Evolutionary conservation across 2,888 invertebrate genomes (phyloP).

Genomic region (Xestia ashworthii): DNA sequence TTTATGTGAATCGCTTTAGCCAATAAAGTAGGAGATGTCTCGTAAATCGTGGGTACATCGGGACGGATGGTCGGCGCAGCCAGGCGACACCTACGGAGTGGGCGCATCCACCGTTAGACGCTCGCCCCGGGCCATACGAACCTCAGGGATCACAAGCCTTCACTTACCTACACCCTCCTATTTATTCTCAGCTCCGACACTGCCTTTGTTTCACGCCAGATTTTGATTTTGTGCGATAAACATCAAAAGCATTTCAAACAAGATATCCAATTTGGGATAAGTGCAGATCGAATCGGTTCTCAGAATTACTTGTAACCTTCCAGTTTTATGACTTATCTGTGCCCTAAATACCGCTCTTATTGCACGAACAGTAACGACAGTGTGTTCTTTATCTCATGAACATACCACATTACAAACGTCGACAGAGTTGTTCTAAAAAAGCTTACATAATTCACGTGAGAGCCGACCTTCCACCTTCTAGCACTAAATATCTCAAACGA

Average conservation of each 20-base stretch:
- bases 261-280: constrained; percentile 60
- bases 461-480: constrained; percentile 36
- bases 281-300: constrained; percentile 56
- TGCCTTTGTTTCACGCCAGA: constrained; percentile 63
- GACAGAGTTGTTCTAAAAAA: constrained; percentile 34
- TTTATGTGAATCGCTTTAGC: constrained; percentile 87
- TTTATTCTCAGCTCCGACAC: constrained; percentile 55
- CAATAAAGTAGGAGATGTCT: constrained; percentile 88
- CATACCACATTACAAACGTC: constrained; percentile 22
- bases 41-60: constrained; percentile 85
- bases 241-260: constrained; percentile 59
- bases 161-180: constrained; percentile 66
- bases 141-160: constrained; percentile 69
- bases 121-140: constrained; percentile 68
- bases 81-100: constrained; percentile 86
- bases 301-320: constrained; percentile 56
- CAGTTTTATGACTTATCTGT: constrained; percentile 54
- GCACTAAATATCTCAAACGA: constrained; percentile 46
- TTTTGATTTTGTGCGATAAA: constrained; percentile 59
- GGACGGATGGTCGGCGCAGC: constrained; percentile 79
- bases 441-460: constrained; percentile 34
- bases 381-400: constrained; percentile 26
- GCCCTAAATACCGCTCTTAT: constrained; percentile 55
- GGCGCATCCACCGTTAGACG: constrained; percentile 86
- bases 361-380: constrained; percentile 24